Evolutionary conservation across 2,113 vertebrate species (phyloP).

Genomic region (Pteruthius melanotis): DNA sequence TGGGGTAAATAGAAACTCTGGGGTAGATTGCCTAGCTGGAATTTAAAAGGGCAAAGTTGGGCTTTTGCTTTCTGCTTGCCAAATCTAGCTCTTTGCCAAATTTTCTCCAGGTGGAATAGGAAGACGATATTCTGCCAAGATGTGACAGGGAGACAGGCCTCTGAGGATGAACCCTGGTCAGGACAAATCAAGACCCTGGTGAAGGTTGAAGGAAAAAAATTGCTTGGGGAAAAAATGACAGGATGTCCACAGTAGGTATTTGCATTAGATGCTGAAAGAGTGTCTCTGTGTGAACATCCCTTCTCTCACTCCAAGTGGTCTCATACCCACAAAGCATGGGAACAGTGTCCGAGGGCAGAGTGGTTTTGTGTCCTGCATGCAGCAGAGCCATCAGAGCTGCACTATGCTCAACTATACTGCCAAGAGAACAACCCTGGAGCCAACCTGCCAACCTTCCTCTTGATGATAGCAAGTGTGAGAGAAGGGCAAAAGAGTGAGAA

Average conservation of each 20-base stretch:
- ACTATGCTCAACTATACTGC: neutral
- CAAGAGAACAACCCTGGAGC: neutral
- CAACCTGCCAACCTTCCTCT: neutral
- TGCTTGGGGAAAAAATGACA: neutral
- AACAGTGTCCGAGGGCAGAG: neutral
- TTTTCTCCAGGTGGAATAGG: neutral
- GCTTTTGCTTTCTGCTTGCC: neutral
- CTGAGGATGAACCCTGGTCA: neutral
- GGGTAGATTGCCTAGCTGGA: neutral
- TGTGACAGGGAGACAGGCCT: neutral
- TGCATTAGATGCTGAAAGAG: neutral
- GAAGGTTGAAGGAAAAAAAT: neutral
- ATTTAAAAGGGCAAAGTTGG: neutral
- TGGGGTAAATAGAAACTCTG: neutral
- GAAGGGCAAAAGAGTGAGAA: neutral
- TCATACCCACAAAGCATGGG: neutral
- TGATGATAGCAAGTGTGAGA: neutral
- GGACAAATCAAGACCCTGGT: neutral
- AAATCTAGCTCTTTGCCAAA: neutral
- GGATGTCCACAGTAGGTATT: neutral
- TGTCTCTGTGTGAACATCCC: neutral
- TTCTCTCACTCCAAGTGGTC: neutral
- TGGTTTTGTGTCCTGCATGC: rapidly evolving
- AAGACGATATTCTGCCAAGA: neutral
- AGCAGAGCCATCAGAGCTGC: neutral